Evolutionary conservation across 1,140 invertebrate species (phyloP), one percentile per base, ranked within the genome.

Genomic region (Cydia pomonella): DNA sequence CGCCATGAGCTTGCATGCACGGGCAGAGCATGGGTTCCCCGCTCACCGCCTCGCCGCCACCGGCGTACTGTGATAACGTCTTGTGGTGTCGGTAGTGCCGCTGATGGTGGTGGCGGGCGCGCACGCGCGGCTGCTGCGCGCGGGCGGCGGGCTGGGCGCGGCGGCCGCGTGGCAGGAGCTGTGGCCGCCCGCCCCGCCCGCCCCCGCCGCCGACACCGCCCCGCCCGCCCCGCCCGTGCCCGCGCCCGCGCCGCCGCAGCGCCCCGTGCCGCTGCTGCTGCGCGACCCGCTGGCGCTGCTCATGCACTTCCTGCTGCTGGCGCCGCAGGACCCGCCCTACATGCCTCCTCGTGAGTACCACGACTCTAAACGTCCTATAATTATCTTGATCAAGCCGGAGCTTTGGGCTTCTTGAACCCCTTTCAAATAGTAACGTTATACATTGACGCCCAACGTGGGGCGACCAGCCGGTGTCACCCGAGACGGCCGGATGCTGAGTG

Each of bases 91-190:
- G 93, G 80, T 90, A 97, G 97, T 98, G 82, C 97, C 97, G 18
- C 91, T 99, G 33, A 92, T 99, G 71, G 97, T 98, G 84, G 97
- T 99, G 4, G 91, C 99, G 73, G 96, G 97, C 16, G 95, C 97
- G 79, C 97, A 98, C 90, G 96, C 97, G 29, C 95, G 96, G 73
- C 93, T 96, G 5, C 90, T 97, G 79, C 76, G 95, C 95, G 77
- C 96, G 95, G 96, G 84, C 74, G 87, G 77, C 18, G 80, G 75
- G 23, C 75, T 80, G 25, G 78, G 79, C 73, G 82, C 79, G 53
- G 74, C 81, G 95, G 59, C 21, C n/a, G 9, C 41, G 21, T 33
- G 27, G 74, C 13, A 16, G 47, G 23, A 18, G 71, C 66, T 64
- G 62, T 47, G 93, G 64, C 88, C 87, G 4, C 80, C 90, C 29